A percentile compares a stretch with the other conserved stretches of the same genome.
Evolutionary conservation across 2,113 vertebrate genomes (phyloP).

Genomic region (Mesoclemmys tuberculata): DNA sequence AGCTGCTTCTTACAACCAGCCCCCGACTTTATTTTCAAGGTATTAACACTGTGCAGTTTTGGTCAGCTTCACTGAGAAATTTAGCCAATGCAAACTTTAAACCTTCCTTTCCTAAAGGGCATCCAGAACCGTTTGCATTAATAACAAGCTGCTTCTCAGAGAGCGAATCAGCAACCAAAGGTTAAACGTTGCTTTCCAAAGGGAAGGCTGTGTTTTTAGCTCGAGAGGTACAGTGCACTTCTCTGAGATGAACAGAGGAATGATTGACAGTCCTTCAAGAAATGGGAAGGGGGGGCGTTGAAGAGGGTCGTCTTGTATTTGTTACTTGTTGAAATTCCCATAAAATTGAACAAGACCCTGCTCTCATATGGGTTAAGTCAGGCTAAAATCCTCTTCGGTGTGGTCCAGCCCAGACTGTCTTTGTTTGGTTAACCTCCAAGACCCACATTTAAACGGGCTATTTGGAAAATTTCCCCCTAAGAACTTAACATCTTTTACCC

Average conservation of each 20-base stretch:
- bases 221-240: neutral
- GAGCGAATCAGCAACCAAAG: neutral
- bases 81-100: neutral
- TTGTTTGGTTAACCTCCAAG: slow-evolving; percentile 95
- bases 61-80: neutral
- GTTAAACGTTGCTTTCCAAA: neutral
- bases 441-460: slow-evolving; percentile 88
- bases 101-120: neutral
- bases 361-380: slow-evolving; percentile 85
- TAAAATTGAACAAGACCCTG: slow-evolving; percentile 88
- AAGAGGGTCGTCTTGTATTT: slow-evolving; percentile 72
- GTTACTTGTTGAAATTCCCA: slow-evolving; percentile 86
- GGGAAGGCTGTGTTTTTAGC: neutral
- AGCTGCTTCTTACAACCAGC: neutral
- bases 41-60: neutral
- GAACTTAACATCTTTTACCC: slow-evolving; percentile 79
- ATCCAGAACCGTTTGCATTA: neutral
- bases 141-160: neutral
- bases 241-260: neutral
- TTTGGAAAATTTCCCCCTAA: slow-evolving; percentile 83
- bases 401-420: slow-evolving; percentile 91
- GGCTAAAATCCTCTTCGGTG: slow-evolving; percentile 89
- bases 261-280: slow-evolving; percentile 69
- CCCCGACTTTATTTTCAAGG: neutral
- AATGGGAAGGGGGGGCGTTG: slow-evolving; percentile 17